These are phyloP conservation scores for Teinopalpus imperialis DNA, from an alignment of 2,888 invertebrate genomes.

Conservation along the genomic window DNA sequence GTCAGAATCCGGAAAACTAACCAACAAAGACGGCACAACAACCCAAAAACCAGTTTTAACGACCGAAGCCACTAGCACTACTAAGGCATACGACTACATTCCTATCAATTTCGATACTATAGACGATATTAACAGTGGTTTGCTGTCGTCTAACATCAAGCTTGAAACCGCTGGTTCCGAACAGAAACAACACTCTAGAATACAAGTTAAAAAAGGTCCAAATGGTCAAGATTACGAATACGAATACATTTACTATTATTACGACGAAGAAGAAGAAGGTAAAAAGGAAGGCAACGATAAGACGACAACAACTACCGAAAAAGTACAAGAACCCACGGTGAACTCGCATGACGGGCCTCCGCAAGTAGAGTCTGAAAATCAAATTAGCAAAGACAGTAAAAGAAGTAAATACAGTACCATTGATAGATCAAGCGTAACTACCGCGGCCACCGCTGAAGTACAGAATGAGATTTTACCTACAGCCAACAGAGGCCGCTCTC, in stretches of 20 bases:
- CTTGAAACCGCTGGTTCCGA: constrained; percentile 85
- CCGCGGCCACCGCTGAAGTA: constrained; percentile 80
- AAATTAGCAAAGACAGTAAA: constrained; percentile 65
- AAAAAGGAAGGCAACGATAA: constrained; percentile 62
- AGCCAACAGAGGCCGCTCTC: constrained; percentile 65
- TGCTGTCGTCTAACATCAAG: constrained; percentile 75
- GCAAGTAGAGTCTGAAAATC: constrained; percentile 70
- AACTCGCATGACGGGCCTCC: constrained; percentile 85
- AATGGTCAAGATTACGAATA: constrained; percentile 96
- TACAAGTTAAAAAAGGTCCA: constrained; percentile 93
- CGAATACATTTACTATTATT: constrained; percentile 95
- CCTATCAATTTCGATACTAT: constrained; percentile 77
- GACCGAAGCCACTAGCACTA: constrained; percentile 64
- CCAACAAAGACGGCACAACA: constrained; percentile 64
- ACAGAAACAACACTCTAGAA: constrained; percentile 86
- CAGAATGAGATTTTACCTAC: constrained; percentile 85
- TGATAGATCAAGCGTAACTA: constrained; percentile 67
- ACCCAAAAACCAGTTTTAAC: constrained; percentile 82
- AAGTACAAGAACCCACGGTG: constrained; percentile 42
- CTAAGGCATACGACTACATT: constrained; percentile 66
- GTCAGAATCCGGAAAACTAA: constrained; percentile 73
- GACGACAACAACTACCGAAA: constrained; percentile 39
- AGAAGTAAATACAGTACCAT: constrained; percentile 81
- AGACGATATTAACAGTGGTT: constrained; percentile 71
- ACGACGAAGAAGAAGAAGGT: constrained; percentile 89